phyloP scores from a whole-genome alignment of 2,888 invertebrate genomes.

The Lordiphosa fenestrarum region DNA sequence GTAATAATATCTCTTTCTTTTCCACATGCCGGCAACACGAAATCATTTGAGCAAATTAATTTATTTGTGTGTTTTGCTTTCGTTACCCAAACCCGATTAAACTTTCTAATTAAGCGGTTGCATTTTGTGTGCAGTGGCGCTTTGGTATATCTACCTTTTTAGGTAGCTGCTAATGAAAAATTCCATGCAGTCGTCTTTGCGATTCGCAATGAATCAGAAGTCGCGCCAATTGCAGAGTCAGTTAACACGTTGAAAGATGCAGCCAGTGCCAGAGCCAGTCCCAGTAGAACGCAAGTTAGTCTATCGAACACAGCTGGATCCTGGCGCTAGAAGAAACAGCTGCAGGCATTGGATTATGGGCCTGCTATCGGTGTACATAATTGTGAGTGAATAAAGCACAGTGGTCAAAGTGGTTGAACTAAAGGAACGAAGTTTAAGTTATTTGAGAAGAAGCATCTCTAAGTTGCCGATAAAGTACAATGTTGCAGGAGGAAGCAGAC shows the following conservation, averaged over 20 bases:
- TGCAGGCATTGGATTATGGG: conserved; percentile 65
- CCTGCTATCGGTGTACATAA: conserved; percentile 67
- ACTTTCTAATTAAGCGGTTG: conserved; percentile 65
- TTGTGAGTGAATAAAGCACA: conserved; percentile 58
- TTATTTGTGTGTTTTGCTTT: conserved; percentile 60
- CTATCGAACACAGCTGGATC: conserved; percentile 43
- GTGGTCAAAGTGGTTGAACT: background rate
- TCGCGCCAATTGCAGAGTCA: conserved; percentile 60
- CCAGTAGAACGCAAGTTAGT: conserved; percentile 34
- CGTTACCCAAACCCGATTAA: conserved; percentile 43
- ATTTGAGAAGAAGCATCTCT: background rate
- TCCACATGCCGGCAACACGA: conserved; percentile 52
- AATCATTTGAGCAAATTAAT: conserved; percentile 64
- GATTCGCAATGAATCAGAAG: conserved; percentile 78
- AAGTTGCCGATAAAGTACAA: background rate
- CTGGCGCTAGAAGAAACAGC: conserved; percentile 27
- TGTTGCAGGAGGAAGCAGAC: no score
- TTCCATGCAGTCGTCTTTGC: conserved; percentile 62
- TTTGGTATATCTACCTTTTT: conserved; percentile 48
- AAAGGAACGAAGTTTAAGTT: background rate
- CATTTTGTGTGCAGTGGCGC: conserved; percentile 24
- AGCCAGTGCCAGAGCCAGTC: conserved; percentile 33
- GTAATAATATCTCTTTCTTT: conserved; percentile 58
- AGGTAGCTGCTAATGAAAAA: conserved; percentile 55
- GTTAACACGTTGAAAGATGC: conserved; percentile 36